These are phyloP conservation scores for Bergia puertoricense DNA, from an alignment of 92 coral and sea anemone genomes.

Conservation along the genomic window DNA sequence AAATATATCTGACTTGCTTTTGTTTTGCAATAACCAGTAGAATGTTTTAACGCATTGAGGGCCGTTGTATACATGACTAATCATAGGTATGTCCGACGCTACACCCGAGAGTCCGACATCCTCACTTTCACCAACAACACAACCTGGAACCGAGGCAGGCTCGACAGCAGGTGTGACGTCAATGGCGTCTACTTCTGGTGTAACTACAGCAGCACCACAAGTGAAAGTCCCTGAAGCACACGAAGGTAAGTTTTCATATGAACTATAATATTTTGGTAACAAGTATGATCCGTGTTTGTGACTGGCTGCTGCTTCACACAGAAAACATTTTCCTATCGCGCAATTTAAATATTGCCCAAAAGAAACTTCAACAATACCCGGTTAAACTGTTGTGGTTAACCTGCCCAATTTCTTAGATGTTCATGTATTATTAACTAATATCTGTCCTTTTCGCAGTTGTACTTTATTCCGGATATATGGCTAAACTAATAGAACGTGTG, in stretches of 20 bases:
- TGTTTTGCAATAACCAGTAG: neutral
- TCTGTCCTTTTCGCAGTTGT: too few relatives aligned
- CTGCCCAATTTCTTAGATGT: too few relatives aligned
- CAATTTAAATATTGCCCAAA: neutral
- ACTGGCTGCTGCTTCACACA: neutral
- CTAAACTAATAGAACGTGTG: too few relatives aligned
- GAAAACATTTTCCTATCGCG: too few relatives aligned
- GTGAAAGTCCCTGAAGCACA: constrained; percentile 24
- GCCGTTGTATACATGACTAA: constrained; percentile 30
- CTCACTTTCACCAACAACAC: constrained; percentile 49
- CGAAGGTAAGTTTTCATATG: constrained; percentile 15
- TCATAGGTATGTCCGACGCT: constrained; percentile 11
- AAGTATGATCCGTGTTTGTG: too few relatives aligned
- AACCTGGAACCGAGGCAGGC: constrained; percentile 32
- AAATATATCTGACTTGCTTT: too few relatives aligned
- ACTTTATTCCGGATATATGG: too few relatives aligned
- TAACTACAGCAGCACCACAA: constrained; percentile 26
- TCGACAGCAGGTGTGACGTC: constrained; percentile 23
- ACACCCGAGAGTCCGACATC: constrained; percentile 42
- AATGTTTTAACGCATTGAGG: neutral
- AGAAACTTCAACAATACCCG: too few relatives aligned
- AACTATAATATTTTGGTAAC: too few relatives aligned
- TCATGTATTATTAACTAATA: too few relatives aligned
- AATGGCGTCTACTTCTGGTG: constrained; percentile 4
- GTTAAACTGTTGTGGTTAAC: too few relatives aligned